These are phyloP conservation scores for Phalacrocorax carbo DNA, from an alignment of 2,113 vertebrate species.

Conservation along the genomic window DNA sequence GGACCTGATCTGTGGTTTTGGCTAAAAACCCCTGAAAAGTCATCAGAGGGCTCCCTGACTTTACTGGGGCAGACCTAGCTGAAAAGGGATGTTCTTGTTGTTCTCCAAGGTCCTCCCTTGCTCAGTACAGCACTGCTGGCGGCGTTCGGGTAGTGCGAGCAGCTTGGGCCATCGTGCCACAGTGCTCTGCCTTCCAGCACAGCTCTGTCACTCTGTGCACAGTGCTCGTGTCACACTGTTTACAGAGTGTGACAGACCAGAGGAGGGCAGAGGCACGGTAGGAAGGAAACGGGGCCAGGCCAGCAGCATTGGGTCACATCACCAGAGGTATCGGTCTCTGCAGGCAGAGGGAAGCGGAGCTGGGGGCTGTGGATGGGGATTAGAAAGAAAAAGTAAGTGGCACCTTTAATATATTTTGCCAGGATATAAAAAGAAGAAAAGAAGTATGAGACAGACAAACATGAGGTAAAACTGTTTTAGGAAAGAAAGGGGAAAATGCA, in stretches of 20 bases:
- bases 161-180: not conserved
- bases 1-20: not conserved
- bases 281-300: not conserved
- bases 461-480: not conserved
- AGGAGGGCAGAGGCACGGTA: not conserved
- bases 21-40: not conserved
- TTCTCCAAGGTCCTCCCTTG: not conserved
- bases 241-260: not conserved
- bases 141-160: fast-evolving
- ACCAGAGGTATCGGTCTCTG: not conserved
- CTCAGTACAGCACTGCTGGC: not conserved
- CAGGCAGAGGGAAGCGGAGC: not conserved
- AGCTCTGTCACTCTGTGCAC: not conserved
- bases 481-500: not conserved
- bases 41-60: not conserved
- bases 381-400: not conserved
- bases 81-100: not conserved
- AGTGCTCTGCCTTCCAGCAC: not conserved
- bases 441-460: not conserved
- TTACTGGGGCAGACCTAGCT: not conserved
- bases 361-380: not conserved
- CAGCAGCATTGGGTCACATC: not conserved
- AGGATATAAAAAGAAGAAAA: not conserved
- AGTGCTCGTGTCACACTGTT: not conserved
- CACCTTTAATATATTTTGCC: not conserved